phyloP scores from a whole-genome alignment of 1,140 invertebrate species.

The Phortica variegata region DNA sequence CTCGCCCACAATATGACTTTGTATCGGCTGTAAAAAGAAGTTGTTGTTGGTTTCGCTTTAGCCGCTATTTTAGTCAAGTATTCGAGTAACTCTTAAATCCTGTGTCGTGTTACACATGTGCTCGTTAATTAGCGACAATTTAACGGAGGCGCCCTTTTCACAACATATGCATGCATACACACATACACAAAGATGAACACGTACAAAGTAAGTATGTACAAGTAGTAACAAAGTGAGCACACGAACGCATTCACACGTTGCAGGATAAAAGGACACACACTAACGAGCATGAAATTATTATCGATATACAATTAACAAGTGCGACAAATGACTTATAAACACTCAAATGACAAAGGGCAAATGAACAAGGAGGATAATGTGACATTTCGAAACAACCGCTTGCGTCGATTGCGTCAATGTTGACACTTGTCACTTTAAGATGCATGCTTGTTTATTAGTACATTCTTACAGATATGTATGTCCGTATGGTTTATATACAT shows the following conservation, averaged over 20 bases:
- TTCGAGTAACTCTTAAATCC: constrained; percentile 33
- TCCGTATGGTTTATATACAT: no score
- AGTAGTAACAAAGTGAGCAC: background rate
- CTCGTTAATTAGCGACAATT: constrained; percentile 51
- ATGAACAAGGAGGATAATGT: no score
- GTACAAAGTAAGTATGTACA: background rate
- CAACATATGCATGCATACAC: constrained; percentile 20
- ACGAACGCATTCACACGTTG: constrained; percentile 1
- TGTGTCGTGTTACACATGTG: constrained; percentile 53
- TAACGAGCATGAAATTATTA: constrained; percentile 54
- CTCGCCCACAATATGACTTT: background rate
- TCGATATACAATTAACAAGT: constrained; percentile 49
- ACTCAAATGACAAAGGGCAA: no score
- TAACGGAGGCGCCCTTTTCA: constrained; percentile 20
- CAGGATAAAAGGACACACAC: constrained; percentile 10
- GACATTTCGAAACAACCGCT: no score
- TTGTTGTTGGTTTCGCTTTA: constrained; percentile 3
- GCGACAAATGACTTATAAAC: constrained; percentile 23
- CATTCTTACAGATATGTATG: no score
- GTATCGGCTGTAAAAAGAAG: background rate
- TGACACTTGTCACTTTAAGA: constrained; percentile 42
- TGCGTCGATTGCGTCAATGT: constrained; percentile 23
- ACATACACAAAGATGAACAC: background rate
- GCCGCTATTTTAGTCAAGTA: background rate
- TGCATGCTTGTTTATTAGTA: background rate